phyloP scores from a whole-genome alignment of 2,797 vertebrate genomes.

The Orestias chungarensis region DNA sequence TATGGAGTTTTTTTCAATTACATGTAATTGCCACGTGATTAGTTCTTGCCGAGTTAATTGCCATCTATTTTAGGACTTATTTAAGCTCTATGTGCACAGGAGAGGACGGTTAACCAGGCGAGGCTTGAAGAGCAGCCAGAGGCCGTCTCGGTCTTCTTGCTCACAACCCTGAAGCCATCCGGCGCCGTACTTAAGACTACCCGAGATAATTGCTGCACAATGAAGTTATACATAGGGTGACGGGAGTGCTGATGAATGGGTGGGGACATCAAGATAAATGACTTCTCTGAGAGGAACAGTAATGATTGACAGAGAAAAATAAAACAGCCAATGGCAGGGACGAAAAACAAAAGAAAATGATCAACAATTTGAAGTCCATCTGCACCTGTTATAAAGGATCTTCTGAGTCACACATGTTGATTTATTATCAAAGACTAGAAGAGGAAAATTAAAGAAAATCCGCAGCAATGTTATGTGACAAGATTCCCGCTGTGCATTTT shows the following conservation, averaged over 20 bases:
- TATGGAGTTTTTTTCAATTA: conserved; percentile 20
- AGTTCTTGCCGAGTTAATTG: conserved; percentile 1
- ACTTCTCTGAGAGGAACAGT: conserved; percentile 51
- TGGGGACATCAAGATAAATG: conserved; percentile 58
- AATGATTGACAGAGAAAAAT: conserved; percentile 65
- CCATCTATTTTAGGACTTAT: conserved; percentile 41
- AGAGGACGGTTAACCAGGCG: conserved; percentile 30
- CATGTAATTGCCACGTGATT: conserved; percentile 16
- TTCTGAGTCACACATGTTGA: conserved; percentile 53
- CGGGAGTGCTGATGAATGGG: conserved; percentile 74
- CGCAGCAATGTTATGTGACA: conserved; percentile 22
- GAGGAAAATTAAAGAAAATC: conserved; percentile 15
- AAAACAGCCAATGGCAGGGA: conserved; percentile 62
- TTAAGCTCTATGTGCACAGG: conserved; percentile 22
- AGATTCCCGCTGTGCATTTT: background rate
- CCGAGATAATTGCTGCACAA: conserved; percentile 42
- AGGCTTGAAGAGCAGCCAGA: conserved; percentile 40
- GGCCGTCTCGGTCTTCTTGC: conserved; percentile 26
- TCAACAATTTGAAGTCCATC: conserved; percentile 46
- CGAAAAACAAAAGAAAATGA: conserved; percentile 15
- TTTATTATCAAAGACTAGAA: conserved; percentile 27
- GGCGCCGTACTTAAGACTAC: conserved; percentile 19
- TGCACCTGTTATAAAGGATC: conserved; percentile 37
- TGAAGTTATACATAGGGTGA: conserved; percentile 62
- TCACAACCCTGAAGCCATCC: conserved; percentile 37